Conservation (phyloP, 2,888 invertebrate genomes). For the Crematogaster levior region DNA sequence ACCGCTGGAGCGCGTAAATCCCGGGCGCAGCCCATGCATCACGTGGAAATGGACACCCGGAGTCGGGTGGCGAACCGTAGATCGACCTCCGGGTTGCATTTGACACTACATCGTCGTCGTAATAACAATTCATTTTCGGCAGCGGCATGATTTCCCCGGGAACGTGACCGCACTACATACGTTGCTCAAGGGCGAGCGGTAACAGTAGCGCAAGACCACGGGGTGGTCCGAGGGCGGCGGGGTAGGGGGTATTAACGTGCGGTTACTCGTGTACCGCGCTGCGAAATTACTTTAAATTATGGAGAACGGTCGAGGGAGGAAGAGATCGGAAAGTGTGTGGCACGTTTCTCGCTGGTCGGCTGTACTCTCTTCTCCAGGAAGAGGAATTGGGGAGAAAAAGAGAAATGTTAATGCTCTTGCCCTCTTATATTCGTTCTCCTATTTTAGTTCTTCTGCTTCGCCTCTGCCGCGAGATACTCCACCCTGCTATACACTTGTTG, state of each 20-base stretch:
- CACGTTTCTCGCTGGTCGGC: slow-evolving; percentile 47
- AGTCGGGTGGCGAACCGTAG: slow-evolving; percentile 42
- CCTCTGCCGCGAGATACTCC: not conserved
- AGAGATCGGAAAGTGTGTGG: slow-evolving; percentile 53
- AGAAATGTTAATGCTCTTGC: slow-evolving; percentile 41
- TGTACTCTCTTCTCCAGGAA: not conserved
- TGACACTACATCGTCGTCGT: slow-evolving; percentile 54
- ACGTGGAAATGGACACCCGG: slow-evolving; percentile 42
- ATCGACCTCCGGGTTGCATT: slow-evolving; percentile 37
- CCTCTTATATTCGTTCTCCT: slow-evolving; percentile 4
- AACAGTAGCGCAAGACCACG: slow-evolving; percentile 4
- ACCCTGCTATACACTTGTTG: not conserved
- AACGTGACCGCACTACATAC: slow-evolving; percentile 61
- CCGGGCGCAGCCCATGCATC: slow-evolving; percentile 23
- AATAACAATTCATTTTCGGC: slow-evolving; percentile 56
- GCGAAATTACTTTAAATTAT: slow-evolving; percentile 62
- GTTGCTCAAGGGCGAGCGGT: slow-evolving; percentile 49
- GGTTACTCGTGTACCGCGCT: slow-evolving; percentile 33
- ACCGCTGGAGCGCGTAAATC: slow-evolving; percentile 32
- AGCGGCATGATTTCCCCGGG: slow-evolving; percentile 52
- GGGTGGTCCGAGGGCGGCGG: not conserved
- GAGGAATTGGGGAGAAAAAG: slow-evolving; percentile 4
- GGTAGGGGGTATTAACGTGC: slow-evolving; percentile 19
- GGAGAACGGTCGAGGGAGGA: slow-evolving; percentile 38
- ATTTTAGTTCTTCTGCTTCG: slow-evolving; percentile 11